Evolutionary conservation across 2,888 invertebrate species (phyloP).

Genomic region (Hydraecia micacea): DNA sequence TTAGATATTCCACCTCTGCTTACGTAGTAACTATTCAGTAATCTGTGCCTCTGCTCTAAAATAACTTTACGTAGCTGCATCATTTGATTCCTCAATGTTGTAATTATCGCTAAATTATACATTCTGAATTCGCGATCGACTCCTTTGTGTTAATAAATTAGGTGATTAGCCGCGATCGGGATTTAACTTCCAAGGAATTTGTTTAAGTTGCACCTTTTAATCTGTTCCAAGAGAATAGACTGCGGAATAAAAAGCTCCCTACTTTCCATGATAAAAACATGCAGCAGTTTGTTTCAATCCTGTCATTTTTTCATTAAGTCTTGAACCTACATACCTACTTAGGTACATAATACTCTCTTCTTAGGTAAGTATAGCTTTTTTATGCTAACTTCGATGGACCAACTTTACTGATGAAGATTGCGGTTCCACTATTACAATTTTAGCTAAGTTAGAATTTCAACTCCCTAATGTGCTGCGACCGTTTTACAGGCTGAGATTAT

Average conservation of each 20-base stretch:
- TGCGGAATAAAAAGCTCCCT: slow-evolving; percentile 54
- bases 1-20: not conserved
- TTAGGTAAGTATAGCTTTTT: not conserved
- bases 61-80: not conserved
- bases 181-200: slow-evolving; percentile 70
- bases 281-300: not conserved
- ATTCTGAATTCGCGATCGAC: slow-evolving; percentile 36
- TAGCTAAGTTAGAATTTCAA: slow-evolving; percentile 52
- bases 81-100: slow-evolving; percentile 6
- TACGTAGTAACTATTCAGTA: no score
- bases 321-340: not conserved
- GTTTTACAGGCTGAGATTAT: slow-evolving; percentile 53
- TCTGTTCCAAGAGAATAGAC: slow-evolving; percentile 64
- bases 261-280: not conserved
- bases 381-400: slow-evolving; percentile 37
- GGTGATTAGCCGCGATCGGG: slow-evolving; percentile 61
- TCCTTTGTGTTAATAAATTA: slow-evolving; percentile 56
- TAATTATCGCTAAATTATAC: slow-evolving; percentile 47
- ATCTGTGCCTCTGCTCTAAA: not conserved
- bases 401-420: slow-evolving; percentile 46
- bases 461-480: slow-evolving; percentile 58
- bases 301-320: no score
- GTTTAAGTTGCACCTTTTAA: slow-evolving; percentile 78
- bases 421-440: slow-evolving; percentile 40
- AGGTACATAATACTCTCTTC: not conserved